These are phyloP conservation scores for Polyploca ridens DNA, from an alignment of 2,888 invertebrate genomes.

Conservation along the genomic window DNA sequence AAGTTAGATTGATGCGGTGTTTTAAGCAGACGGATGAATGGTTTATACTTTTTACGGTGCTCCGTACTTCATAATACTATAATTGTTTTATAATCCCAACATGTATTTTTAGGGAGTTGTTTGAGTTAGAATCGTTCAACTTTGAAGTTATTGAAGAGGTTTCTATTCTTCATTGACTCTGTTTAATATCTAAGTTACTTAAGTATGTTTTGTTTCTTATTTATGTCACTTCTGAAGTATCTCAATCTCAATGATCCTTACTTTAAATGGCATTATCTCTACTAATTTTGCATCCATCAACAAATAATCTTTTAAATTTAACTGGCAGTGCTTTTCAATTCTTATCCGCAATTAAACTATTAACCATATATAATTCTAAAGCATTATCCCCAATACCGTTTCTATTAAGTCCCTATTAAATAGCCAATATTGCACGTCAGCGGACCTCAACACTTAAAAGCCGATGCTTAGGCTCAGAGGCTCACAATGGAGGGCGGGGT, in stretches of 20 bases:
- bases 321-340: no score
- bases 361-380: neutral
- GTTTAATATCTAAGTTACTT: neutral
- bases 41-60: conserved; percentile 58
- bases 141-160: neutral
- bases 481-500: conserved; percentile 82
- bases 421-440: conserved; percentile 41
- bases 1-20: conserved; percentile 74
- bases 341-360: neutral
- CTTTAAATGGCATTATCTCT: no score
- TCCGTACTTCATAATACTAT: conserved; percentile 49
- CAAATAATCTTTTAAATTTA: no score
- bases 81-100: conserved; percentile 54
- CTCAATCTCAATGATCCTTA: no score
- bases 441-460: conserved; percentile 54
- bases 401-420: conserved; percentile 25
- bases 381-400: conserved; percentile 20
- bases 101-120: conserved; percentile 38
- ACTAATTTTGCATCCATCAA: no score
- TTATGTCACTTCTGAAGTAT: neutral
- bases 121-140: conserved; percentile 17
- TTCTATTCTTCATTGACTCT: neutral
- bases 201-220: neutral
- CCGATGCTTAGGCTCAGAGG: conserved; percentile 57
- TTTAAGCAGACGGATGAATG: conserved; percentile 65